These are phyloP conservation scores for Congeria kusceri DNA, from an alignment of 2,888 invertebrate genomes.

Conservation along the genomic window DNA sequence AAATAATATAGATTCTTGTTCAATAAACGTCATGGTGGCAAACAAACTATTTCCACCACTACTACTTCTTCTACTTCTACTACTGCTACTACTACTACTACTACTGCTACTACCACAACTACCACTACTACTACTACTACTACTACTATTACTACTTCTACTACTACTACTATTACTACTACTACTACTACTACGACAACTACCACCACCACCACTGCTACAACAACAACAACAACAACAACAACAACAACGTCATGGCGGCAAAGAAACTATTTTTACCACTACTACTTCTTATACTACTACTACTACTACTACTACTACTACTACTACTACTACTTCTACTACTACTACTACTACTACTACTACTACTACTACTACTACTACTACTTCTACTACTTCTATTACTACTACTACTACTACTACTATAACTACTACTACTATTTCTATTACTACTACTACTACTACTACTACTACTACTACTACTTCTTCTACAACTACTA, in stretches of 20 bases:
- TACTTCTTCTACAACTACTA: slow-evolving; percentile 19
- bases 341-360: slow-evolving; percentile 7
- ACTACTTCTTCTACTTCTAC: slow-evolving; percentile 15
- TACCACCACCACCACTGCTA: neutral
- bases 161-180: slow-evolving; percentile 19
- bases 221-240: neutral
- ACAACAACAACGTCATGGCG: too few species aligned
- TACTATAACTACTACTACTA: slow-evolving; percentile 20
- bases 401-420: slow-evolving; percentile 21
- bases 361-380: slow-evolving; percentile 20
- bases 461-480: slow-evolving; percentile 18
- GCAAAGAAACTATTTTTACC: too few species aligned
- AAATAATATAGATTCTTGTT: too few species aligned
- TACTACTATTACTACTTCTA: too few species aligned
- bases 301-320: slow-evolving; percentile 1
- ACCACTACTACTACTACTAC: too few species aligned
- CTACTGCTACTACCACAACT: too few species aligned
- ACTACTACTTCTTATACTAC: too few species aligned
- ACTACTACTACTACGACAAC: slow-evolving; percentile 16
- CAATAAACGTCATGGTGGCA: too few species aligned
- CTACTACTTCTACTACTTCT: slow-evolving; percentile 23
- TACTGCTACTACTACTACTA: slow-evolving; percentile 17
- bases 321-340: neutral
- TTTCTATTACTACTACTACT: slow-evolving; percentile 20
- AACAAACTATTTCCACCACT: too few species aligned